These are phyloP conservation scores for Lepidothrix coronata DNA, from an alignment of 2,113 vertebrate genomes.

Conservation along the genomic window DNA sequence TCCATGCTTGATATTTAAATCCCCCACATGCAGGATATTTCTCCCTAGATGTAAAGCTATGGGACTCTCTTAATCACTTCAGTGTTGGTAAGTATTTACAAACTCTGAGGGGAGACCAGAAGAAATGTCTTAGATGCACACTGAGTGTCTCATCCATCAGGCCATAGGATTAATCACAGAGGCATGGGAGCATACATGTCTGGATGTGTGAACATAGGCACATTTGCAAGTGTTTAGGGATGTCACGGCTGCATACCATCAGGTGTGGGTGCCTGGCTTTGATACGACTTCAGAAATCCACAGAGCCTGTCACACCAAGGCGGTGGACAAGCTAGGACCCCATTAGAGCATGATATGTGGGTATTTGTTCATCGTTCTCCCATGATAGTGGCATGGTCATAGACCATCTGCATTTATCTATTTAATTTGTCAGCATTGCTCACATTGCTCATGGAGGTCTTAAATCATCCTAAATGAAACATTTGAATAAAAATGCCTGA, in stretches of 20 bases:
- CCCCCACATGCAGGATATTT: neutral
- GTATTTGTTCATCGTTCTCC: neutral
- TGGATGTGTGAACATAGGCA: neutral
- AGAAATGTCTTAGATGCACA: neutral
- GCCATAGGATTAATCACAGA: neutral
- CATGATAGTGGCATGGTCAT: neutral
- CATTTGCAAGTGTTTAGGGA: neutral
- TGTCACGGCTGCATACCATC: neutral
- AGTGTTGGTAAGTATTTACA: neutral
- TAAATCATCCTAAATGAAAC: slow-evolving; percentile 26
- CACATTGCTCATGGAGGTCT: neutral
- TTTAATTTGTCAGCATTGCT: neutral
- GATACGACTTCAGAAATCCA: neutral
- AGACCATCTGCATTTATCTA: neutral
- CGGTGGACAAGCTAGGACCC: neutral
- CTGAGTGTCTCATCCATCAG: neutral
- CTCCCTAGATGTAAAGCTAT: neutral
- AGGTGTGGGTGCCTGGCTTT: neutral
- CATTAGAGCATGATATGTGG: neutral
- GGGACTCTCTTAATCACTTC: neutral
- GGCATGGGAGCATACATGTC: neutral
- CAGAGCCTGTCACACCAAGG: neutral
- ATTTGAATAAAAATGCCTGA: slow-evolving; percentile 7
- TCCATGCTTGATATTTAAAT: neutral
- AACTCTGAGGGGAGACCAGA: neutral